Base-by-base conservation (phyloP, 2,113 vertebrate genomes). In the Gadus macrocephalus region DNA sequence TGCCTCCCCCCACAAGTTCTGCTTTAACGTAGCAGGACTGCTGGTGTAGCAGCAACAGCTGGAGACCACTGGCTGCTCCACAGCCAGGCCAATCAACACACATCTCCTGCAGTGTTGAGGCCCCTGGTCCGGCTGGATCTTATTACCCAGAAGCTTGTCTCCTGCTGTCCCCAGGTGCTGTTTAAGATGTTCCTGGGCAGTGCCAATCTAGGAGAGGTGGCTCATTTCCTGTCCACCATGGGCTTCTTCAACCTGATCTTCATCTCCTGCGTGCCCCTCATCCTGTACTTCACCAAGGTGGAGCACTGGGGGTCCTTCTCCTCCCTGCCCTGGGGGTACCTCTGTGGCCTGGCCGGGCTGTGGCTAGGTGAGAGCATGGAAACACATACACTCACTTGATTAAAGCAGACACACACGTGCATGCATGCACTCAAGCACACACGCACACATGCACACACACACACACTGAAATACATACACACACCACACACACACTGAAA, bases 141-240 rank as follows among this genome's bases (percentile, higher is more conserved):
- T 4, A 12, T 17, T 11, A 16, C 16, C 49, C 19, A 6, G 1
- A 35, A 4, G 7, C 17, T 69, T 42, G 16, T 67, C 79, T 7
- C 28, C 71, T 49, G 12, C 2, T 22, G 11, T 63, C 62, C 35
- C 4, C 82, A 99, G 97, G 97, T 99, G 84, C 88, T 99, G 85
- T 98, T 99, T 86, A 98, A 98, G 86, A 98, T 99, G 97, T 98
- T 98, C 75, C 93, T 99, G 0, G 96, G 97, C 80, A 98, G 95
- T 63, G 95, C 96, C 49, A 98, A 94, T 90, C 93, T 99, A 0
- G 97, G 97, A 25, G 97, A 99, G 77, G 95, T 95, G 0, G 96
- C 97, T 56, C 96, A 98, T 84, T 98, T 99, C 53, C 93, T 98
- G 71, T 98, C 97, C 38, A 98, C 96, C 0, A 91, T 99, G 90